These are phyloP conservation scores for Pterostichus niger DNA, from an alignment of 2,888 invertebrate species.

Conservation along the genomic window DNA sequence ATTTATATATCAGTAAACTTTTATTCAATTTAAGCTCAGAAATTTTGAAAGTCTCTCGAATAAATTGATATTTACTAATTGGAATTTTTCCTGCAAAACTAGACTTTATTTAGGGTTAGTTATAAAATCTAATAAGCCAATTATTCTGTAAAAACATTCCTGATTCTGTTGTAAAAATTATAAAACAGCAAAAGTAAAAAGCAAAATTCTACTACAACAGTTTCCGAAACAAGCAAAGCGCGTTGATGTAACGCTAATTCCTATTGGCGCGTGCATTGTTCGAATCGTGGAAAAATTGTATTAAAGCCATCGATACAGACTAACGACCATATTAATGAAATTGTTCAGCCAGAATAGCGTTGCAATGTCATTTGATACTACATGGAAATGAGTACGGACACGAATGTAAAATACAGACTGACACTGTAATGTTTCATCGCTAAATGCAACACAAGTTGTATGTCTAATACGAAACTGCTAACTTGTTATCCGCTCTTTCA, in stretches of 20 bases:
- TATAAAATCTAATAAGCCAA: too few species aligned
- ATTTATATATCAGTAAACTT: too few species aligned
- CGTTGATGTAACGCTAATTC: constrained; percentile 24
- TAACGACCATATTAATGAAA: constrained; percentile 39
- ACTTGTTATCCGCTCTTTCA: too few species aligned
- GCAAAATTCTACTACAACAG: constrained; percentile 1
- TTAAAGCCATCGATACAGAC: constrained; percentile 23
- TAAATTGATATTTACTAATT: too few species aligned
- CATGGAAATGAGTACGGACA: neutral
- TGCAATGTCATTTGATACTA: neutral
- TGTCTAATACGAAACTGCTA: too few species aligned
- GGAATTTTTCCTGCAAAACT: too few species aligned
- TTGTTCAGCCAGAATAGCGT: neutral
- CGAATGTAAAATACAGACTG: too few species aligned
- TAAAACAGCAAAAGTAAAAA: constrained; percentile 12
- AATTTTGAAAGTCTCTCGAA: too few species aligned
- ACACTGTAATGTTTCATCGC: too few species aligned
- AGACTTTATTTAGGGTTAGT: too few species aligned
- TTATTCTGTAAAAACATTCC: neutral
- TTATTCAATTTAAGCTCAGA: too few species aligned
- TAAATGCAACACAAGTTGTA: too few species aligned
- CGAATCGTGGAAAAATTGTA: constrained; percentile 29
- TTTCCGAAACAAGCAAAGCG: constrained; percentile 26
- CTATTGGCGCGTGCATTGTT: constrained; percentile 1
- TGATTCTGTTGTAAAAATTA: neutral